phyloP scores from a whole-genome alignment of 1,140 invertebrate species.

The Adoxophyes honmai region DNA sequence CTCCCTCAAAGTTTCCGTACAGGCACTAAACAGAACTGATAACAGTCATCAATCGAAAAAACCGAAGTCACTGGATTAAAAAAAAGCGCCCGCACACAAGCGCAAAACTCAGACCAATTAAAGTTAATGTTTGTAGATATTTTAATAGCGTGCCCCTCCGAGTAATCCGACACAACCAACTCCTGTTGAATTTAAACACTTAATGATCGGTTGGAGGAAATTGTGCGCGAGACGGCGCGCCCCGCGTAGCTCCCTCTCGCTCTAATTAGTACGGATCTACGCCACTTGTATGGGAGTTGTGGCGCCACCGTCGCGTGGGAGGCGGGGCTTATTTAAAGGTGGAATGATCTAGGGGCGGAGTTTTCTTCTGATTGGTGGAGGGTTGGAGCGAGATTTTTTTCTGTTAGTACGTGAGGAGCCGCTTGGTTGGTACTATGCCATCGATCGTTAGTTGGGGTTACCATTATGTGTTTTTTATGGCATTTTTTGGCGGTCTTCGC shows the following conservation, averaged over 20 bases:
- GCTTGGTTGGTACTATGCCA: slow-evolving; percentile 56
- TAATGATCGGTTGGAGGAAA: slow-evolving; percentile 76
- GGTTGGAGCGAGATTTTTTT: slow-evolving; percentile 60
- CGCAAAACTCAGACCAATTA: slow-evolving; percentile 74
- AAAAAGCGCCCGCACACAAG: slow-evolving; percentile 61
- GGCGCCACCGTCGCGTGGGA: slow-evolving; percentile 46
- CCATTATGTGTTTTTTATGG: slow-evolving; percentile 75
- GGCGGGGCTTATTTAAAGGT: slow-evolving; percentile 42
- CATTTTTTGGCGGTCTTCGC: slow-evolving; percentile 69
- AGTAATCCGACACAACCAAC: slow-evolving; percentile 75
- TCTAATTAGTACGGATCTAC: slow-evolving; percentile 57
- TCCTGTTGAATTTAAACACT: slow-evolving; percentile 75
- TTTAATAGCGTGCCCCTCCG: slow-evolving; percentile 75
- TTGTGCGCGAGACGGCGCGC: slow-evolving; percentile 73
- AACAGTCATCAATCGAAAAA: slow-evolving; percentile 70
- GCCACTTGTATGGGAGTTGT: slow-evolving; percentile 54
- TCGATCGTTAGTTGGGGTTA: slow-evolving; percentile 62
- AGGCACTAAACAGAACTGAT: slow-evolving; percentile 54
- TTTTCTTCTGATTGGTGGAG: slow-evolving; percentile 37
- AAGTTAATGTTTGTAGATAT: slow-evolving; percentile 76
- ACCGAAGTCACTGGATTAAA: slow-evolving; percentile 56
- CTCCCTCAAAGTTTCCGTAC: background rate
- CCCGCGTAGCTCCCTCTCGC: slow-evolving; percentile 51
- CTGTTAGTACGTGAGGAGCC: slow-evolving; percentile 49
- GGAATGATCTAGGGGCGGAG: slow-evolving; percentile 42